A percentile compares a stretch with the other conserved stretches of the same genome.
Evolutionary conservation across 2,888 invertebrate species (phyloP).

Genomic region (Myopa tessellatipennis): DNA sequence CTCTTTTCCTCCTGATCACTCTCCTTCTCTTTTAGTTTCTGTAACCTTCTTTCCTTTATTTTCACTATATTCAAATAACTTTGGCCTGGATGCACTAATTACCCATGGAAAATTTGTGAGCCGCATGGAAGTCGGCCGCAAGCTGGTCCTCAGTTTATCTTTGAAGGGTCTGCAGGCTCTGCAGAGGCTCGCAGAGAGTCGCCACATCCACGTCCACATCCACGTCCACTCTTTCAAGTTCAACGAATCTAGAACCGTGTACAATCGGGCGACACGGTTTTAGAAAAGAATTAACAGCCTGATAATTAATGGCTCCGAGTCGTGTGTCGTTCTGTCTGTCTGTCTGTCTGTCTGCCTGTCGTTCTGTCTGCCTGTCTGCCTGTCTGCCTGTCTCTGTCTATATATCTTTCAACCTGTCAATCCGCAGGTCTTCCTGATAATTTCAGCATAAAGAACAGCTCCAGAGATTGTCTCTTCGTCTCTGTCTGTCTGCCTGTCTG

Average conservation of each 20-base stretch:
- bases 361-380: not conserved
- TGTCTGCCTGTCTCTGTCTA: not conserved
- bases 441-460: slow-evolving; percentile 10
- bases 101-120: slow-evolving; percentile 40
- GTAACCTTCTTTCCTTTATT: not conserved
- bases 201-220: not conserved
- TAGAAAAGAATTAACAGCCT: slow-evolving; percentile 24
- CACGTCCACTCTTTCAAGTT: slow-evolving; percentile 5
- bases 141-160: not conserved
- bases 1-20: slow-evolving; percentile 5
- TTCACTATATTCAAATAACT: slow-evolving; percentile 20
- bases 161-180: too few species aligned
- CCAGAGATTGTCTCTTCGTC: not conserved
- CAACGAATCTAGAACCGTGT: slow-evolving; percentile 9
- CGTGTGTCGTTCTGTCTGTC: not conserved
- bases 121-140: not conserved
- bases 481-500: slow-evolving; percentile 2
- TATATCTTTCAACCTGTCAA: not conserved
- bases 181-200: not conserved
- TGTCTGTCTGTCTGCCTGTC: not conserved
- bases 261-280: slow-evolving; percentile 17
- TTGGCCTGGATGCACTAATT: slow-evolving; percentile 39
- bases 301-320: slow-evolving; percentile 26
- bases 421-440: slow-evolving; percentile 12
- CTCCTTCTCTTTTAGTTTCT: not conserved